Evolutionary conservation across 2,113 vertebrate species (phyloP).

Genomic region (Heliornis fulica): DNA sequence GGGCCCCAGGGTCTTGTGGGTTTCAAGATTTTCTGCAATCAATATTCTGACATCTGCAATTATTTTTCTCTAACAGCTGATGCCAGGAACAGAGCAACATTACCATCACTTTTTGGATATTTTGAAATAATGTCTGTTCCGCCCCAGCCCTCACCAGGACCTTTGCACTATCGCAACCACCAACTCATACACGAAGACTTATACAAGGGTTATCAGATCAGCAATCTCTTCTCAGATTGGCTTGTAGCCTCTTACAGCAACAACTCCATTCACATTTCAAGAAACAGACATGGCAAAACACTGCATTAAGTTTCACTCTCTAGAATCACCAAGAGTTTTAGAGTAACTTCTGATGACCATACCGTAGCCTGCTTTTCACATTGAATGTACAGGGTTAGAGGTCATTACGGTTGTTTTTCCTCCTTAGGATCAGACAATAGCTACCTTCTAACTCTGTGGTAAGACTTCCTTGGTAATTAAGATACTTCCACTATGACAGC

Average conservation of each 20-base stretch:
- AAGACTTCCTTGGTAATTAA: neutral
- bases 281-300: neutral
- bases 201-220: conserved; percentile 69
- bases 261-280: conserved; percentile 40
- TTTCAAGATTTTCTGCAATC: conserved; percentile 77
- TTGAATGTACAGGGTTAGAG: neutral
- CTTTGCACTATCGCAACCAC: conserved; percentile 52
- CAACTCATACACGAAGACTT: conserved; percentile 74
- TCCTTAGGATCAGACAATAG: neutral
- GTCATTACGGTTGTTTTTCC: neutral
- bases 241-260: conserved; percentile 59
- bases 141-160: conserved; percentile 43
- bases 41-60: conserved; percentile 77
- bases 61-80: conserved; percentile 64
- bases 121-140: conserved; percentile 70
- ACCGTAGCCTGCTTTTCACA: neutral
- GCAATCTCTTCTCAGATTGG: conserved; percentile 67
- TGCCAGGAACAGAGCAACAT: conserved; percentile 71
- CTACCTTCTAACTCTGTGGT: neutral
- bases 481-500: neutral
- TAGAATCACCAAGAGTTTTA: neutral
- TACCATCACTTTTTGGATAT: conserved; percentile 70
- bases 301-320: neutral
- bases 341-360: neutral
- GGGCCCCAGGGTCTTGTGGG: conserved; percentile 62